A percentile compares a stretch with the other conserved stretches of the same genome.
Conservation (phyloP, 2,797 vertebrate genomes). For the Rousettus madagascariensis region DNA sequence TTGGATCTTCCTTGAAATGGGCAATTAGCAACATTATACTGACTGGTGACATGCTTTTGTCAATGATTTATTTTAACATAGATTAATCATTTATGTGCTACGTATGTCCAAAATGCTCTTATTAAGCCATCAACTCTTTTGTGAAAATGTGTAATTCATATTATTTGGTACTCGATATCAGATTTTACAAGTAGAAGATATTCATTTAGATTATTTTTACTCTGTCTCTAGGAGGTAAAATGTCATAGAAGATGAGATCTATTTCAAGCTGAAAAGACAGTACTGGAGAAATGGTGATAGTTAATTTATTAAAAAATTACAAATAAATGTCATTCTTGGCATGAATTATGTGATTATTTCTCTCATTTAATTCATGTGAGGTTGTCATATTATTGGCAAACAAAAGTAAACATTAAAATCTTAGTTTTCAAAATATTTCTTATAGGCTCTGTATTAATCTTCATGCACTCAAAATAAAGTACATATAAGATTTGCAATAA, state of each 20-base stretch:
- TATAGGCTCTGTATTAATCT: not conserved
- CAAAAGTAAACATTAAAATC: conserved; percentile 46
- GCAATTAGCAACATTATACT: conserved; percentile 56
- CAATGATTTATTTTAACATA: conserved; percentile 52
- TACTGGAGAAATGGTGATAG: not conserved
- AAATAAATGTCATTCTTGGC: conserved; percentile 56
- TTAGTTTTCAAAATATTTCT: not conserved
- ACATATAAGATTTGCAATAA: not conserved
- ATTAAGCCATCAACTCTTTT: not conserved
- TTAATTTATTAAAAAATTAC: conserved; percentile 46
- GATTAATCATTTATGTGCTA: conserved; percentile 35
- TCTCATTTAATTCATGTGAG: conserved; percentile 20
- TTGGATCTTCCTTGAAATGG: conserved; percentile 38
- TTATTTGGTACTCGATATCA: not conserved
- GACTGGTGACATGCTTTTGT: not conserved
- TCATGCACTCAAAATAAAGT: not conserved
- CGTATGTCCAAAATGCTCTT: conserved; percentile 3
- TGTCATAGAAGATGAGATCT: not conserved
- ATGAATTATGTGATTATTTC: conserved; percentile 31
- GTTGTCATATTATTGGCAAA: not conserved
- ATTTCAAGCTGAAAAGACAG: conserved; percentile 52
- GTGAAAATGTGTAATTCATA: not conserved
- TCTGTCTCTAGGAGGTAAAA: not conserved
- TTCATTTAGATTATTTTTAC: conserved; percentile 36
- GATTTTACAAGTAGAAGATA: conserved; percentile 9